Base-by-base conservation (phyloP, 1,140 invertebrate genomes). In the Andricus grossulariae region DNA sequence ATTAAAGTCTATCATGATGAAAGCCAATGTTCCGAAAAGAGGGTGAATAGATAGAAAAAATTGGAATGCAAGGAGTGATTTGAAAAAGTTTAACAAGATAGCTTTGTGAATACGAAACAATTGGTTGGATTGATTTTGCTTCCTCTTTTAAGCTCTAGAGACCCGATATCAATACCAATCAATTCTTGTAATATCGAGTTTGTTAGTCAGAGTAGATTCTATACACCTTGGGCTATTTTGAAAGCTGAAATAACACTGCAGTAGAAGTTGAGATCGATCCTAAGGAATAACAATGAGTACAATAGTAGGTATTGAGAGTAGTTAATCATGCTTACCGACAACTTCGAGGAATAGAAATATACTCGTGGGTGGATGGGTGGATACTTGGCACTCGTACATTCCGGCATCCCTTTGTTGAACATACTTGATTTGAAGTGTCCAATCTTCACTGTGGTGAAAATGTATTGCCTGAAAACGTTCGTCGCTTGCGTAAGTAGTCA, bases 311-410 rank as follows among this genome's bases (percentile, higher is more conserved):
- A 55, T 60, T 74, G 19, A 60, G 57, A 49, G 25, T 77, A 76
- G 50, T 83, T 83, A 83, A 85, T 85, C 84, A 82, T 82, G 92
- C 96, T 95, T 92, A 97, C 97, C 96, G 77, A 97, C 95, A 78
- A 97, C 96, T 87, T 95, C 94, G 77, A 97, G 93, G 80, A 94
- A 93, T 72, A 97, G 90, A 90, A 96, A 97, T 92, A 96, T 96
- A 90, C 95, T 96, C 19, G 95, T 95, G 75, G 96, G 96, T 71
- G 96, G 96, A 92, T 97, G 96, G 32, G 96, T 96, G 39, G 96
- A 97, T 16, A 97, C 95, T 92, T 97, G 96, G 89, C 96, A 97
- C 90, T 97, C 96, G 90, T 97, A 97, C 73, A 94, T 90, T 45
- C 96, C 96, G 18, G 94, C 95, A 89, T 98, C 97, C 76, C 95